phyloP scores from a whole-genome alignment of 30 jellyfish, hydroid and myxozoan genomes.

The Aurelia coerulea region DNA sequence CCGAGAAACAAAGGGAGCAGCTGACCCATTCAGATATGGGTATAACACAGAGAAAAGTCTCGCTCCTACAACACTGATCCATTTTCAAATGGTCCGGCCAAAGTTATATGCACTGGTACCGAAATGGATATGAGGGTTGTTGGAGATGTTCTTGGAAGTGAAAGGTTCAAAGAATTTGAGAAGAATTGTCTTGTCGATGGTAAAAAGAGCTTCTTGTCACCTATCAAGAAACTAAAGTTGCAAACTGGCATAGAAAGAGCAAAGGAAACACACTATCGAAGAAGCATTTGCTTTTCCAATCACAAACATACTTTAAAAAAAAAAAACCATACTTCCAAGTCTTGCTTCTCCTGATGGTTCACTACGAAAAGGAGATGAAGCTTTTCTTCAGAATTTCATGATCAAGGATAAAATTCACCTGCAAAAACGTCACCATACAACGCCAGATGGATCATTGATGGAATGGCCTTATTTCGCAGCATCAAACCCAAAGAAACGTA shows the following conservation, averaged over 20 bases:
- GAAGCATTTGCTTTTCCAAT: slow-evolving; percentile 20
- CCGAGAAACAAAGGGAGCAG: slow-evolving; percentile 20
- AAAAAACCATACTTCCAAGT: slow-evolving; percentile 10
- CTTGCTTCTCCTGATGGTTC: slow-evolving; percentile 14
- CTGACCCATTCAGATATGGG: slow-evolving; percentile 26
- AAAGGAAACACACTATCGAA: background rate
- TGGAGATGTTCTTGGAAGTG: no score
- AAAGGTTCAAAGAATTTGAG: no score
- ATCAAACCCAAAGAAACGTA: background rate
- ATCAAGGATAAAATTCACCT: slow-evolving; percentile 41
- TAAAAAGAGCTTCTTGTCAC: no score
- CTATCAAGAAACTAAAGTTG: no score
- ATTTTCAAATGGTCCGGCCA: no score
- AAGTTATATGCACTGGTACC: no score
- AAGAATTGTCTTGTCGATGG: no score
- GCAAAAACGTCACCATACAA: slow-evolving; percentile 2
- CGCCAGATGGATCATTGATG: slow-evolving; percentile 10
- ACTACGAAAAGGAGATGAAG: slow-evolving; percentile 35
- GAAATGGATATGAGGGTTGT: no score
- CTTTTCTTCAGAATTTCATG: slow-evolving; percentile 28
- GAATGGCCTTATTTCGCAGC: slow-evolving; percentile 31
- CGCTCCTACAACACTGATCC: no score
- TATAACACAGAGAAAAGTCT: background rate
- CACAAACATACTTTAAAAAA: background rate
- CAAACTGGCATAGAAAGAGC: no score